Evolutionary conservation across 2,113 vertebrate genomes (phyloP), one percentile per base, ranked within the genome.

Genomic region (Embiotoca jacksoni): DNA sequence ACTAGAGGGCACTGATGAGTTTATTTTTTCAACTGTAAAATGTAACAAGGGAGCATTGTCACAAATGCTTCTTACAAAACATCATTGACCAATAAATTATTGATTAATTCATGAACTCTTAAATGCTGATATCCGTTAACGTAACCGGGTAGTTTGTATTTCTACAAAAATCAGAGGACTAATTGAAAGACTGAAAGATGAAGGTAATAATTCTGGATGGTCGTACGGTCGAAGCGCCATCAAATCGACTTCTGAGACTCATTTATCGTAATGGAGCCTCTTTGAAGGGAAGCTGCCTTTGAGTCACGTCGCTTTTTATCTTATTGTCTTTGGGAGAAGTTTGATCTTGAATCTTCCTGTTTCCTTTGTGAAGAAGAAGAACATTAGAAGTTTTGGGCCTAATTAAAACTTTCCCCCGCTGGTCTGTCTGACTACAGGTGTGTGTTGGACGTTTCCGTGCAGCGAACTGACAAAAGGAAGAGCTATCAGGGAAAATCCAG

Each of bases 351-450:
- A 33, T 67, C 55, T 31, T 39, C 39, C 47, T 54, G 36, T 82
- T 81, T 75, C 59, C 30, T 58, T 53, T 39, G 11, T 68, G 68
- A 65, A 37, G 39, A 72, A 36, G 36, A 72, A 36, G 36, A 57
- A 67, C 50, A 33, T 76, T 8, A 73, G 35, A 85, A 80, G 72
- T 79, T 86, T 50, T n/a, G 55, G 23, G 75, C 75, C 80, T 84
- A 66, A 85, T 90, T 86, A 85, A 88, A 92, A 91, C 72, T 79
- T 84, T 73, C 23, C 23, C 23, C 23, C 23, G 23, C 23, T 23
- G 23, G 23, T 23, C 23, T 23, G 23, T 23, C 72, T 47, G 56
- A 68, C 66, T 75, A 41, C 85, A 84, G 82, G 83, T 70, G 73
- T 44, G 6, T 2, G 46, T 57, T 23, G 23, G 23, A 46, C 72